phyloP scores from a whole-genome alignment of 1,140 invertebrate species.

The Nymphalis io region DNA sequence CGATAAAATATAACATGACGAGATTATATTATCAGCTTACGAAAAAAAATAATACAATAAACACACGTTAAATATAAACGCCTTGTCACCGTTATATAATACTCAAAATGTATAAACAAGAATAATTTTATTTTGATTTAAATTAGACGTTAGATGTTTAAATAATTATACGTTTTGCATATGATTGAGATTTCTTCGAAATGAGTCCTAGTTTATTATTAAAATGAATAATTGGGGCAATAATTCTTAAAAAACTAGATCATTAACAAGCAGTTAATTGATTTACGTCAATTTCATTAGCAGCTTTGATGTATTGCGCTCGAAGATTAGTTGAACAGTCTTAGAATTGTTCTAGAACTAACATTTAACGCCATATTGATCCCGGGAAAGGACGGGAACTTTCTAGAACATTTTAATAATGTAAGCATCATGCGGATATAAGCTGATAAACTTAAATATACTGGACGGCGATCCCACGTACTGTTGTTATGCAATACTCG shows the following conservation, averaged over 20 bases:
- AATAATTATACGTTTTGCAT: not conserved
- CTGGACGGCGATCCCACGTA: constrained; percentile 20
- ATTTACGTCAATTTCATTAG: not conserved
- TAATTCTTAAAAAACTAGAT: not conserved
- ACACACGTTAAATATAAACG: not conserved
- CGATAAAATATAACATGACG: constrained; percentile 7
- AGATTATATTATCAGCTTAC: not conserved
- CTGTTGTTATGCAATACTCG: not conserved
- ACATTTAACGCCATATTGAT: not conserved
- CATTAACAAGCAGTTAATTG: not conserved
- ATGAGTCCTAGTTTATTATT: not conserved
- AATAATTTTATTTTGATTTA: too few relatives aligned
- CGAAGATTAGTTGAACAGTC: too few relatives aligned
- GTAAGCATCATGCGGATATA: not conserved
- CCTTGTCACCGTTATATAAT: not conserved
- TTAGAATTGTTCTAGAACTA: not conserved
- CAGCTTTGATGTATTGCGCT: too few relatives aligned
- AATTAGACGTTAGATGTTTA: too few relatives aligned
- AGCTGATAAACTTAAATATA: constrained; percentile 11
- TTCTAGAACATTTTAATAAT: not conserved
- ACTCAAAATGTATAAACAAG: too few relatives aligned
- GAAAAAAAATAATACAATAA: not conserved
- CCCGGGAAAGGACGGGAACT: not conserved
- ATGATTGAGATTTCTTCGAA: constrained; percentile 5
- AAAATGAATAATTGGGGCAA: not conserved